Base-by-base conservation (phyloP, 2,888 invertebrate genomes). In the Cheilosia urbana region DNA sequence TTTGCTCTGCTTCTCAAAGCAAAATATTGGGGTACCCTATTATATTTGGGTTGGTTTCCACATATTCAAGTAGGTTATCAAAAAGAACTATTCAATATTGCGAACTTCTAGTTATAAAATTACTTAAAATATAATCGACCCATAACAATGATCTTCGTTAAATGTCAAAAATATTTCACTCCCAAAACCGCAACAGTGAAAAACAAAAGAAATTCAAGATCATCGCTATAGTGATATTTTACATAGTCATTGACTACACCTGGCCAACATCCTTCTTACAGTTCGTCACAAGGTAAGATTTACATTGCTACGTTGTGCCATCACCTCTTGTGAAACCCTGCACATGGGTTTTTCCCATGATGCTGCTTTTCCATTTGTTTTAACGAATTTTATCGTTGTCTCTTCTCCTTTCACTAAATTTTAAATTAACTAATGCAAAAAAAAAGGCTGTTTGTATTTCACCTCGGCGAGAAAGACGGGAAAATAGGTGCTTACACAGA, bases 351-450 rank as follows among this genome's bases (percentile, higher is more conserved):
- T 24, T 55, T 77, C 62, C 37, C 60, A 62, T 27, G 3, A 45
- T 47, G 60, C 53, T 47, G 60, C 60, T 47, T 17, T 62, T 68
- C 49, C 24, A 34, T 11, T 34, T 68, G 11, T 24, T 49, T 72
- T 77, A 24, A 53, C 34, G 37, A 60, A 49, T 51, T 55, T 40
- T 53, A 53, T 53, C 51, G 27, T 51, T 40, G 9, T 69, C 53
- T 71, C 40, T 78, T 71, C 69, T 71, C 69, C 78, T 78, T 78
- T 78, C 78, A 78, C 78, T 63, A 71, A 78, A 78, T 63, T 63
- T 69, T 15, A 47, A 55, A 53, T 45, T 49, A 78, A 78, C 69
- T 49, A 63, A 63, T 42, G 69, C 77, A 69, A 58, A 66, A 40
- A n/a, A 63, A 30, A 68, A 40, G 13, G 40, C 19, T 11, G 21